Evolutionary conservation across 2,888 invertebrate species (phyloP).

Genomic region (Acrobasis suavella): DNA sequence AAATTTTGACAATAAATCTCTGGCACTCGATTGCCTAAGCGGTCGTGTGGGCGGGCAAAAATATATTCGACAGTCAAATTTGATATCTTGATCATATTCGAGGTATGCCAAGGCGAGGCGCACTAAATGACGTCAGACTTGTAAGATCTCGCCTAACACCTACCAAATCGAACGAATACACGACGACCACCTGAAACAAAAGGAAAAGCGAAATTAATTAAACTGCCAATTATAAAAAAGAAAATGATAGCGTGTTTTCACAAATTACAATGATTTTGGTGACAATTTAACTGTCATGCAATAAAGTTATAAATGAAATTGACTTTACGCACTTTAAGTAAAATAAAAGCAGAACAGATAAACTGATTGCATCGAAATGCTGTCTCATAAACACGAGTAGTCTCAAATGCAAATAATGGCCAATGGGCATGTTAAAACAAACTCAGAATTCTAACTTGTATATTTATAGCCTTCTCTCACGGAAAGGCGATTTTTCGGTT

Average conservation of each 20-base stretch:
- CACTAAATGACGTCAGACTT: conserved; percentile 43
- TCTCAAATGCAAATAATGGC: conserved; percentile 77
- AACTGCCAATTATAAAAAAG: conserved; percentile 75
- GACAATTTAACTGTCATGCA: conserved; percentile 2
- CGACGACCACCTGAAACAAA: conserved; percentile 82
- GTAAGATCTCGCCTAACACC: conserved; percentile 49
- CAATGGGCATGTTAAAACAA: conserved; percentile 77
- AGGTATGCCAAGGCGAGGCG: conserved; percentile 44
- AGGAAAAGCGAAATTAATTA: conserved; percentile 83
- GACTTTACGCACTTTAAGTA: conserved; percentile 19
- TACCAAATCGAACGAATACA: conserved; percentile 69
- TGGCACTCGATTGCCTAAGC: conserved; percentile 81
- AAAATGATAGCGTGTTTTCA: conserved; percentile 47
- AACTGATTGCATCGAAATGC: conserved; percentile 56
- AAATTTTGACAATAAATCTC: conserved; percentile 81
- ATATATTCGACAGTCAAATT: conserved; percentile 72
- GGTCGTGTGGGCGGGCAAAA: conserved; percentile 77
- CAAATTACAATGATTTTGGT: conserved; percentile 35
- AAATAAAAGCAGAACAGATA: conserved; percentile 37
- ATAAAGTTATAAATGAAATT: conserved; percentile 3
- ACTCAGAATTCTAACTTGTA: conserved; percentile 74
- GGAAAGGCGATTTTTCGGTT: conserved; percentile 63
- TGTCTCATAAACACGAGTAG: conserved; percentile 67
- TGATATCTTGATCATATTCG: conserved; percentile 70
- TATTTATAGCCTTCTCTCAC: conserved; percentile 75